Evolutionary conservation across 2,888 invertebrate species (phyloP), one percentile per base, ranked within the genome.

Genomic region (Drosophila yooni): DNA sequence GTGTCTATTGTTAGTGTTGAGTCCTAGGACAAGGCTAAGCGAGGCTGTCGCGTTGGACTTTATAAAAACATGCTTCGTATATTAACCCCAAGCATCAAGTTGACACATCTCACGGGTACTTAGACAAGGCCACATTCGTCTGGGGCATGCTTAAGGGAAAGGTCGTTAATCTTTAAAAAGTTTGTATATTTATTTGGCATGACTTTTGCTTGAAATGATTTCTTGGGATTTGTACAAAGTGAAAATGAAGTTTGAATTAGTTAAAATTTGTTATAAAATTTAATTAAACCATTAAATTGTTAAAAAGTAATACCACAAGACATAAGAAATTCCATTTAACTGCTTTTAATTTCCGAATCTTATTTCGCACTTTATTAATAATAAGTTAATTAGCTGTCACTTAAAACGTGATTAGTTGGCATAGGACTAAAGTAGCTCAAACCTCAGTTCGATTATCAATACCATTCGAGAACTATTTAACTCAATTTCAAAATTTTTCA

Each of bases 161-260:
- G 63, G 70, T 69, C 72, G 58, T 64, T 76, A 72, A 78, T 82
- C 81, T 74, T 50, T 21, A 61, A 68, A 69, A 60, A 63, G 33
- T 64, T 70, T 25, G 33, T 51, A n/a, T 25, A 36, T 21, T 34
- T 31, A 51, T 64, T 53, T 48, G 7, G 34, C 18, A 25, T 46
- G 48, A 15, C 36, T 36, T 48, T 64, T 27, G n/a, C 51, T 25
- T 33, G 11, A 60, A 64, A 34, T 64, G 56, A 77, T 63, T 66
- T 66, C 21, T 34, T 31, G 18, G n/a, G 13, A 10, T 27, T 43
- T 57, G 18, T 11, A 27, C 18, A 56, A 38, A 18, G 56, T 13
- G n/a, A 7, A 27, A 27, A 15, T 3, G 1, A 7, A 8, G 8
- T 13, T 38, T n/a, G 7, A 57, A 15, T 10, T 5, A 25, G 2